Percentiles rank a stretch among this genome's conserved stretches.
Evolutionary conservation across 2,113 vertebrate genomes (phyloP).

Genomic region (Cygnus atratus): DNA sequence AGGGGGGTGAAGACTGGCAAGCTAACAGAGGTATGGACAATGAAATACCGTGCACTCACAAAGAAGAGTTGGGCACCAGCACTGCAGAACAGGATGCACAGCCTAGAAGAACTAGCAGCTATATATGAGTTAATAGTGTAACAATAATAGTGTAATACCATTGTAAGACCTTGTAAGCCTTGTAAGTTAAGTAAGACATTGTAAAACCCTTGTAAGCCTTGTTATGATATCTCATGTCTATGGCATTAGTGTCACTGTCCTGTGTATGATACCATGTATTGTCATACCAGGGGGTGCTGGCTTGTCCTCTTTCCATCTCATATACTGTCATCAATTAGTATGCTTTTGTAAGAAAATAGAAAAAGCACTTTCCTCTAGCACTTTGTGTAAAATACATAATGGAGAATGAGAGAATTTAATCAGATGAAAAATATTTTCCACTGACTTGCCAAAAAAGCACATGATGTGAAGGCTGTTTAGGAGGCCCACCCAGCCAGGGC

Average conservation of each 20-base stretch:
- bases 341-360: neutral
- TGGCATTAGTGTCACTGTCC: neutral
- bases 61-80: neutral
- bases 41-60: accelerated
- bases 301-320: neutral
- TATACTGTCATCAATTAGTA: neutral
- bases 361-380: neutral
- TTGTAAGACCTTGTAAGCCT: neutral
- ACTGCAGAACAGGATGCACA: neutral
- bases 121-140: neutral
- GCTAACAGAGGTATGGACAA: too few relatives aligned
- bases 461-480: neutral
- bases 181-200: too few relatives aligned
- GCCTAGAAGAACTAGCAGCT: neutral
- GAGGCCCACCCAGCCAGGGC: neutral
- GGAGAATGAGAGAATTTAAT: neutral
- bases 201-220: neutral
- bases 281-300: accelerated
- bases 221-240: too few relatives aligned
- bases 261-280: neutral
- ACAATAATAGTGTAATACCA: too few relatives aligned
- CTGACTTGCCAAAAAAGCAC: neutral
- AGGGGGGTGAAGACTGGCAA: neutral
- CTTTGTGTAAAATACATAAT: neutral
- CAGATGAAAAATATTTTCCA: neutral